Base-by-base conservation (phyloP, 2,888 invertebrate species). In the Lasius platythorax region DNA sequence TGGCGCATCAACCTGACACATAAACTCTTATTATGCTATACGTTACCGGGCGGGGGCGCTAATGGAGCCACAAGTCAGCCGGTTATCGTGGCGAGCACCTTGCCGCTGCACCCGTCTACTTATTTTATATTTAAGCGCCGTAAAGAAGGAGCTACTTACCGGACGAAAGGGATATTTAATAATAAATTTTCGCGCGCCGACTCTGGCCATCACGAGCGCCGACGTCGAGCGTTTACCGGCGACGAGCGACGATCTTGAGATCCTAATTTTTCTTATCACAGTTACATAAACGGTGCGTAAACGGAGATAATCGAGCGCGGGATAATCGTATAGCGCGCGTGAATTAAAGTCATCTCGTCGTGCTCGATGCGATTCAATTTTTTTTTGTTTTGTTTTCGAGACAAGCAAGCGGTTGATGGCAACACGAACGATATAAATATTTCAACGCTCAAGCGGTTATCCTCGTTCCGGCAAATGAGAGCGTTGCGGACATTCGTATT, bases 11-110 rank as follows among this genome's bases (percentile, higher is more conserved):
- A 94, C 93, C 94, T 95, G 94, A 94, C 94, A 95, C 94, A 95
- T 95, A 95, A 95, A 95, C 94, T 95, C 95, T 95, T 95, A 95
- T 95, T 95, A 95, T 94, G 92, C 94, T 94, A 94, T 94, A 94
- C 94, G 94, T 95, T 95, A 94, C 92, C 87, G 92, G 88, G 91
- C 91, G 91, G 91, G 91, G 92, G 92, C 93, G 94, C 94, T 95
- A 95, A 95, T 95, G 95, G 95, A 95, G 94, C 94, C 94, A 95
- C 95, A 95, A 95, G 95, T 95, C 95, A 95, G 94, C 91, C 89
- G 85, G 92, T 92, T 93, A 94, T 93, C 94, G 93, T 90, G 92
- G 92, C 91, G 91, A 91, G 90, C 91, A 90, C 92, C 91, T 91
- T 91, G 89, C 92, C 89, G 84, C 82, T 83, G 85, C 87, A 85